Evolutionary conservation across 2,888 invertebrate species (phyloP).

Genomic region (Cetonia aurata): DNA sequence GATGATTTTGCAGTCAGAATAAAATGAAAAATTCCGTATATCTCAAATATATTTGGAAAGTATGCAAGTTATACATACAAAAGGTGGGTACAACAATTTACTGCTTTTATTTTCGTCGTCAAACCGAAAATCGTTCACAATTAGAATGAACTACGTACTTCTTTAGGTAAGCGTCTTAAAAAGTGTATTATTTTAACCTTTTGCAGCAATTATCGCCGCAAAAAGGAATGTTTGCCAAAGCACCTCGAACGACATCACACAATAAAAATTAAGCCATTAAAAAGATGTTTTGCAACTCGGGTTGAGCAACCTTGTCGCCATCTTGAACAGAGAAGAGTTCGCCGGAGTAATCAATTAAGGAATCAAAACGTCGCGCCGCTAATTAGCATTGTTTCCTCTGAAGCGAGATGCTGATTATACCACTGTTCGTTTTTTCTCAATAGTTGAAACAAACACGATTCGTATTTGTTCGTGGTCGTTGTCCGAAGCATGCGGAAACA

Average conservation of each 20-base stretch:
- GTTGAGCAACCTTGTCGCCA: too few relatives aligned
- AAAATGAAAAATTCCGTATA: too few relatives aligned
- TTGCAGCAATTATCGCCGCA: too few relatives aligned
- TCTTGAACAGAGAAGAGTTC: neutral
- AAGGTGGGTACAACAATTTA: neutral
- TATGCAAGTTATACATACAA: neutral
- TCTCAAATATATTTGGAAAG: too few relatives aligned
- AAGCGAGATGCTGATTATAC: conserved; percentile 7
- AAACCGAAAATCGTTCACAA: too few relatives aligned
- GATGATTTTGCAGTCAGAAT: too few relatives aligned
- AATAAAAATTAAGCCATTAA: too few relatives aligned
- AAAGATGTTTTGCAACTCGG: too few relatives aligned
- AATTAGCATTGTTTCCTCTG: conserved; percentile 16
- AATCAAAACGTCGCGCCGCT: conserved; percentile 10
- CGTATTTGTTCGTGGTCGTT: conserved; percentile 28
- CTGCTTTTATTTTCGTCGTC: too few relatives aligned
- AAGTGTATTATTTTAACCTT: too few relatives aligned
- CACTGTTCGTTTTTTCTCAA: conserved; percentile 13
- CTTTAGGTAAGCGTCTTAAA: neutral
- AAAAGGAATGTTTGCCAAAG: too few relatives aligned
- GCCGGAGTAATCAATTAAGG: conserved; percentile 1
- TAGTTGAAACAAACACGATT: conserved; percentile 21
- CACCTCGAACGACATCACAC: too few relatives aligned
- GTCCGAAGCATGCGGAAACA: conserved; percentile 10
- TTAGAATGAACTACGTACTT: neutral